These are phyloP conservation scores for Malacosoma neustria DNA, from an alignment of 2,888 invertebrate species.

Conservation along the genomic window DNA sequence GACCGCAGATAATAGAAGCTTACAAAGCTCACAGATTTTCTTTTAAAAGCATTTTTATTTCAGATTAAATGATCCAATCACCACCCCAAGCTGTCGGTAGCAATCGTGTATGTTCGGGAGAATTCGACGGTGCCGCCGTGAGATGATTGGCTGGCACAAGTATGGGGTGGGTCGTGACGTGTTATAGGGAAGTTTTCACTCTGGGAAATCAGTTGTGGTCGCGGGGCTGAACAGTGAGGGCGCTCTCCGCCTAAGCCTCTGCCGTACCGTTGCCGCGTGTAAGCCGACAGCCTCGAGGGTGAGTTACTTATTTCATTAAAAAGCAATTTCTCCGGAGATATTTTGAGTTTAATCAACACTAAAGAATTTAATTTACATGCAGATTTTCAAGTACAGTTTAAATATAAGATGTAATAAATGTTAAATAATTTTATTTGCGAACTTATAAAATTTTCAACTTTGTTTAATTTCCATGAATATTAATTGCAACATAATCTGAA, in stretches of 20 bases:
- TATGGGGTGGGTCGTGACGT: constrained; percentile 67
- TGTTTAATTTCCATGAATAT: too few species aligned
- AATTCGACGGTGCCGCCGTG: constrained; percentile 30
- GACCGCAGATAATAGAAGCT: too few species aligned
- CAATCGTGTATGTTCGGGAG: constrained; percentile 43
- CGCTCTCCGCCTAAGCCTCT: constrained; percentile 41
- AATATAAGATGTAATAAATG: too few species aligned
- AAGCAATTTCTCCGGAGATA: constrained; percentile 63
- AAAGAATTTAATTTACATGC: constrained; percentile 22
- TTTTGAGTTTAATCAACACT: constrained; percentile 28
- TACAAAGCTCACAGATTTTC: constrained; percentile 48
- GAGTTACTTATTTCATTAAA: constrained; percentile 71
- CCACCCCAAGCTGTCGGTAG: constrained; percentile 51
- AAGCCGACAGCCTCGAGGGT: constrained; percentile 50
- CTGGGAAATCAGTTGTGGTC: constrained; percentile 64
- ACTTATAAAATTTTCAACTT: too few species aligned
- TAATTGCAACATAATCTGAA: too few species aligned
- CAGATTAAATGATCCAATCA: constrained; percentile 73
- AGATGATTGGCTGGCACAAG: constrained; percentile 44
- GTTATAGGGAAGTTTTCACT: constrained; percentile 68
- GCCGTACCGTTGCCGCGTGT: constrained; percentile 19
- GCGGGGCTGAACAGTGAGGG: constrained; percentile 53
- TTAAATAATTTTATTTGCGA: too few species aligned
- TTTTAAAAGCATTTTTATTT: constrained; percentile 72
- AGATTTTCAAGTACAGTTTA: not conserved